These are phyloP conservation scores for Platycheirus rosarum DNA, from an alignment of 2,888 invertebrate species.

Conservation along the genomic window DNA sequence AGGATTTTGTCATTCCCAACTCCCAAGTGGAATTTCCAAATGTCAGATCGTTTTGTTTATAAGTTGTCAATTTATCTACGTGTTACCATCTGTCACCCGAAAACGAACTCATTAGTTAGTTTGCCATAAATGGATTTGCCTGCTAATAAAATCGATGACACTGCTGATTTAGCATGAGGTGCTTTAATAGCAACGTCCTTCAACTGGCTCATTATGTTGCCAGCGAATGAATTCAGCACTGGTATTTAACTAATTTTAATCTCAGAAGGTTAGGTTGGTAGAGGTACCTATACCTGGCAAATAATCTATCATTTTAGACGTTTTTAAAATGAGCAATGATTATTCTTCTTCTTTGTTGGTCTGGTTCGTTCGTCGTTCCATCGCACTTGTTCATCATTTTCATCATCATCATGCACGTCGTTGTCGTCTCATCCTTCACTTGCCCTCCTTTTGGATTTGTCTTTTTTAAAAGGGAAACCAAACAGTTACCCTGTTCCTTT, in stretches of 20 bases:
- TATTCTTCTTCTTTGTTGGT: conserved; percentile 43
- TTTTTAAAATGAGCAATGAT: conserved; percentile 70
- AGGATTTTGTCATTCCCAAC: conserved; percentile 56
- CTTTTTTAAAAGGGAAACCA: conserved; percentile 63
- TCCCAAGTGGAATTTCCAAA: conserved; percentile 58
- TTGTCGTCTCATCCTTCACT: conserved; percentile 44
- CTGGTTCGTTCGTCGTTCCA: conserved; percentile 16
- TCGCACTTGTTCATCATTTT: conserved; percentile 51
- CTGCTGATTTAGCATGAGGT: conserved; percentile 31
- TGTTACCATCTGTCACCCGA: conserved; percentile 72
- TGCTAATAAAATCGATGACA: conserved; percentile 68
- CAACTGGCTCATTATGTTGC: conserved; percentile 48
- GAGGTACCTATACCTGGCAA: conserved; percentile 55
- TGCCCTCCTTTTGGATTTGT: conserved; percentile 70
- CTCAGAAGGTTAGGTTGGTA: conserved; percentile 3
- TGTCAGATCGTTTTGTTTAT: conserved; percentile 62
- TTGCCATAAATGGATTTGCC: conserved; percentile 62
- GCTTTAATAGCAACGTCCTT: conserved; percentile 29
- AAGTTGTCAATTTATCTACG: conserved; percentile 73
- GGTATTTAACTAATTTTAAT: conserved; percentile 58
- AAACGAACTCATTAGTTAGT: conserved; percentile 72
- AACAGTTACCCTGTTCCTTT: conserved; percentile 30
- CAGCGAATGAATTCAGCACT: conserved; percentile 1
- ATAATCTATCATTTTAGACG: conserved; percentile 70
- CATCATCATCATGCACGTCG: conserved; percentile 66